These are phyloP conservation scores for Syritta pipiens DNA, from an alignment of 2,888 invertebrate species.

Conservation along the genomic window DNA sequence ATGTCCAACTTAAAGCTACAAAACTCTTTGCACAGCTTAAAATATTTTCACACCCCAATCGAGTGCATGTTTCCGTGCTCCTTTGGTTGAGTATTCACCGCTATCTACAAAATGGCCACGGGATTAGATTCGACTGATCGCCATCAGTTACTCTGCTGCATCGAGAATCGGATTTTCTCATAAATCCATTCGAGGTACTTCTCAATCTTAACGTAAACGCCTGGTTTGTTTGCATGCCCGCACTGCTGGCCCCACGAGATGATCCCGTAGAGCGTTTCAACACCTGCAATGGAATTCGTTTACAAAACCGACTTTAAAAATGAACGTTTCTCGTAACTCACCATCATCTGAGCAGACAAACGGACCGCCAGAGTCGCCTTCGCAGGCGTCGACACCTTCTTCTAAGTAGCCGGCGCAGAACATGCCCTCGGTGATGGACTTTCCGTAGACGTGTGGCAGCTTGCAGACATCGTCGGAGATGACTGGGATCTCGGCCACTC, in stretches of 20 bases:
- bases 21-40: neutral
- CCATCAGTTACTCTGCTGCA: constrained; percentile 63
- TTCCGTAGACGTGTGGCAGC: constrained; percentile 84
- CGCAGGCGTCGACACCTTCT: constrained; percentile 89
- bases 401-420: constrained; percentile 89
- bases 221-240: constrained; percentile 86
- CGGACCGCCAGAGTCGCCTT: constrained; percentile 93
- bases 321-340: constrained; percentile 71
- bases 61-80: neutral
- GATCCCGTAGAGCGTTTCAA: constrained; percentile 85
- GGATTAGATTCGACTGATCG: neutral
- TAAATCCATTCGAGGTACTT: constrained; percentile 85
- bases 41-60: neutral
- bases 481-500: constrained; percentile 86
- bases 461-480: constrained; percentile 83
- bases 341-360: constrained; percentile 85
- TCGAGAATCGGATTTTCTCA: constrained; percentile 80
- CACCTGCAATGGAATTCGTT: too few relatives aligned
- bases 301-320: constrained; percentile 70
- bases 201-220: constrained; percentile 85
- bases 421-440: constrained; percentile 85
- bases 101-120: constrained; percentile 22
- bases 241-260: constrained; percentile 90
- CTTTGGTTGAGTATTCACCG: constrained; percentile 34
- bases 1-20: neutral